These are phyloP conservation scores for Cyrtonyx montezumae DNA, from an alignment of 2,113 vertebrate genomes.

Conservation along the genomic window DNA sequence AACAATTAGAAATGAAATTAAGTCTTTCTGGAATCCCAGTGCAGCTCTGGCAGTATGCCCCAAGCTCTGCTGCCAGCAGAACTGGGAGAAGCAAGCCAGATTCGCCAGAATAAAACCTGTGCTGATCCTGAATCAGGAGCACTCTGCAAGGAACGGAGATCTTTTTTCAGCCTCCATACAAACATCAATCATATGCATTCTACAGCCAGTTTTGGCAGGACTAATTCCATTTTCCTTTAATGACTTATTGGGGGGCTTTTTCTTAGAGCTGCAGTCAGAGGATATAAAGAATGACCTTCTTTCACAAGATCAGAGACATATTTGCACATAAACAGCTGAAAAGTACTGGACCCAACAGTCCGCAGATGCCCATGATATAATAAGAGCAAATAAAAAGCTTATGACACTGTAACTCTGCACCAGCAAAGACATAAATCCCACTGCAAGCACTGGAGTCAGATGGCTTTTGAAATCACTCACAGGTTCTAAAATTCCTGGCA, in stretches of 20 bases:
- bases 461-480: constrained; percentile 56
- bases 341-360: constrained; percentile 47
- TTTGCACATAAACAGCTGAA: constrained; percentile 55
- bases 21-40: constrained; percentile 38
- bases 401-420: constrained; percentile 58
- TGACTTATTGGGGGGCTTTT: not conserved
- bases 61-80: constrained; percentile 13
- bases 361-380: constrained; percentile 53
- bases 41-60: constrained; percentile 17
- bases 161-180: not conserved
- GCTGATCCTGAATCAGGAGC: not conserved
- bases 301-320: constrained; percentile 11
- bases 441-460: constrained; percentile 49
- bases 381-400: constrained; percentile 70
- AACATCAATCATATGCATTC: not conserved
- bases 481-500: constrained; percentile 62
- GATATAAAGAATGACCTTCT: constrained; percentile 21
- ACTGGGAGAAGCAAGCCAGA: not conserved
- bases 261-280: not conserved
- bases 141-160: not conserved
- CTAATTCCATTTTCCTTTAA: constrained; percentile 48
- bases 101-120: constrained; percentile 15
- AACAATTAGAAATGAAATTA: constrained; percentile 50
- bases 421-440: constrained; percentile 56
- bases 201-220: not conserved